Conservation (phyloP, 2,113 vertebrate genomes). For the Hepsetus odoe region DNA sequence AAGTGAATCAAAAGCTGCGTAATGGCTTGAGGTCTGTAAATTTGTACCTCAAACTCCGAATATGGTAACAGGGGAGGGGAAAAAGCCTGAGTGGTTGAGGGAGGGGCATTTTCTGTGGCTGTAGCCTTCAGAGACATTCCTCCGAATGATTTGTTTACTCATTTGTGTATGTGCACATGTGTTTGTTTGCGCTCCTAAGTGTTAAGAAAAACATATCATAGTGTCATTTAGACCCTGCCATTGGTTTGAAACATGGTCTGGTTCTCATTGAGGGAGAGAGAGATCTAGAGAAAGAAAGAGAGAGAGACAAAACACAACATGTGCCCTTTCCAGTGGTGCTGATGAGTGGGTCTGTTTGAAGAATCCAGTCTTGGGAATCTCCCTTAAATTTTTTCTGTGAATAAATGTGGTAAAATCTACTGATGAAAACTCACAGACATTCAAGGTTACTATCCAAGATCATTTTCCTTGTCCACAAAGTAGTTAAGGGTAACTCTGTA, state of each 20-base stretch:
- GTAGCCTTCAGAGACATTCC: constrained; percentile 23
- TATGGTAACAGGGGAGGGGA: not conserved
- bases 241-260: constrained; percentile 44
- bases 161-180: constrained; percentile 44
- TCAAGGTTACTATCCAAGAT: not conserved
- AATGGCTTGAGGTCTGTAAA: constrained; percentile 19
- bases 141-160: constrained; percentile 44
- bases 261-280: constrained; percentile 30
- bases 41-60: not conserved
- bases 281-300: constrained; percentile 15
- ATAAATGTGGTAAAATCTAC: constrained; percentile 11
- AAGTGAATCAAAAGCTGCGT: not conserved
- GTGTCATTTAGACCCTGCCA: constrained; percentile 38
- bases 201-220: constrained; percentile 45
- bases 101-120: constrained; percentile 9
- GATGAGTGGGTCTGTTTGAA: constrained; percentile 5
- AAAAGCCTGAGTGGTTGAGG: not conserved
- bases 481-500: constrained; percentile 21
- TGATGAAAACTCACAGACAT: constrained; percentile 6
- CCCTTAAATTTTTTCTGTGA: not conserved
- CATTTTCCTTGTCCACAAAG: constrained; percentile 32
- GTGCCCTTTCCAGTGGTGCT: constrained; percentile 15
- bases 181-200: constrained; percentile 49
- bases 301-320: constrained; percentile 10
- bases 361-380: not conserved